Evolutionary conservation across 2,888 invertebrate species (phyloP), one percentile per base, ranked within the genome.

Genomic region (Stegana nigrithorax): DNA sequence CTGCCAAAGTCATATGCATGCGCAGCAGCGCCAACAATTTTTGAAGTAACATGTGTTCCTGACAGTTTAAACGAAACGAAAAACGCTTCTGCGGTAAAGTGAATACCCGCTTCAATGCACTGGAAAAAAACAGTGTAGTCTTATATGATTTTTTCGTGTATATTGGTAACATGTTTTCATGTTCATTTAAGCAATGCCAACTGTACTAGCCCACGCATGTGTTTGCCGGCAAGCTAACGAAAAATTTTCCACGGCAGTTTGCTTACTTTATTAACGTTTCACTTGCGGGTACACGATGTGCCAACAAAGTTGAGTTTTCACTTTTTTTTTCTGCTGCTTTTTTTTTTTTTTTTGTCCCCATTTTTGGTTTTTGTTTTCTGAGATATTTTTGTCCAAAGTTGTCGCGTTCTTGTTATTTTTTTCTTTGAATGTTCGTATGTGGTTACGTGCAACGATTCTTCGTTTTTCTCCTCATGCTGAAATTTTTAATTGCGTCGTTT

Each of bases 401-500:
- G 47, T 47, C 4, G 47, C 47, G 12, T 25, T 47, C 25, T 23
- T n/a, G 14, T 42, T 39, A 10, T 42, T 2, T 42, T 39, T 39
- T 4, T 8, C n/a, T 39, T 8, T 5, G n/a, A n/a, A n/a, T n/a
- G n/a, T 17, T 25, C 12, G 25, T 19, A 19, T 53, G 51, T 27
- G 51, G 51, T 51, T 32, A 32, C n/a, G 19, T 29, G 29, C 17
- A 19, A 53, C 29, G 4, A 32, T 53, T 53, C 32, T 53, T 53
- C 7, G 10, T 32, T 32, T n/a, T 32, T 32, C 32, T 32, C n/a
- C n/a, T n/a, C n/a, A 7, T 19, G 53, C 25, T 27, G 8, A 53
- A 29, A 26, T 53, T 53, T 53, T 53, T 53, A 51, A 51, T 51
- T 51, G 51, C 51, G 27, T 51, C 51, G 27, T 26, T 51, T 29